Evolutionary conservation across 2,113 vertebrate genomes (phyloP).

Genomic region (Syngnathoides biaculeatus): DNA sequence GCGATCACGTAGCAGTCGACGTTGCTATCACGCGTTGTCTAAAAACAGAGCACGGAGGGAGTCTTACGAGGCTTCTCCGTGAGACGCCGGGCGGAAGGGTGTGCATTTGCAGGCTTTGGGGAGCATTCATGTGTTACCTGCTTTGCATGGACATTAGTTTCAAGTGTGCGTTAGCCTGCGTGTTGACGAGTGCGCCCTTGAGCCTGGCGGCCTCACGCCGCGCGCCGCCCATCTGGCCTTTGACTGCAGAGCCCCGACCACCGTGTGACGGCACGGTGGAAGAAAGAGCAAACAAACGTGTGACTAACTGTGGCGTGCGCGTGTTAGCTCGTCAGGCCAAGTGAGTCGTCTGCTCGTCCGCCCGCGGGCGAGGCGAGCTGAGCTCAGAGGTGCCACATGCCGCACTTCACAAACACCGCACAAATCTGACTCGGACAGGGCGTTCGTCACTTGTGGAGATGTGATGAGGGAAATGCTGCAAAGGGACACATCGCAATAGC

Average conservation of each 20-base stretch:
- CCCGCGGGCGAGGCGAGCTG: conserved; percentile 18
- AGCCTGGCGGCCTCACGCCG: conserved; percentile 10
- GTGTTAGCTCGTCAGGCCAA: conserved; percentile 12
- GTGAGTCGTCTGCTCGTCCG: conserved; percentile 34
- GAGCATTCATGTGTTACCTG: conserved; percentile 24
- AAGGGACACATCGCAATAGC: conserved; percentile 1
- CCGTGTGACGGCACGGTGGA: conserved; percentile 11
- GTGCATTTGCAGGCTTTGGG: conserved; percentile 4
- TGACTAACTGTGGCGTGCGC: neutral
- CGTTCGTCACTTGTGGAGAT: conserved; percentile 19
- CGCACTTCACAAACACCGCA: conserved; percentile 12
- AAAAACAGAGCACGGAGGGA: neutral
- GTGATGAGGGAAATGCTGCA: neutral
- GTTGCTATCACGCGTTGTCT: neutral
- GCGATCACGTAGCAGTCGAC: conserved; percentile 1
- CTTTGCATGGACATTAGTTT: conserved; percentile 30
- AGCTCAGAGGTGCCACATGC: conserved; percentile 26
- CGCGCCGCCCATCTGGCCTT: conserved; percentile 43
- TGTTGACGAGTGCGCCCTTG: conserved; percentile 24
- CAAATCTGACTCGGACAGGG: conserved; percentile 13
- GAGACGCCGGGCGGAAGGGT: neutral
- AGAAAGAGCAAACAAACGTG: conserved; percentile 11
- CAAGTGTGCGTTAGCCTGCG: conserved; percentile 12
- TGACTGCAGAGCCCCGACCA: conserved; percentile 6
- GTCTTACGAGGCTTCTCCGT: neutral